Conservation (phyloP, 2,888 invertebrate genomes). For the Holacanthella duospinosa region DNA sequence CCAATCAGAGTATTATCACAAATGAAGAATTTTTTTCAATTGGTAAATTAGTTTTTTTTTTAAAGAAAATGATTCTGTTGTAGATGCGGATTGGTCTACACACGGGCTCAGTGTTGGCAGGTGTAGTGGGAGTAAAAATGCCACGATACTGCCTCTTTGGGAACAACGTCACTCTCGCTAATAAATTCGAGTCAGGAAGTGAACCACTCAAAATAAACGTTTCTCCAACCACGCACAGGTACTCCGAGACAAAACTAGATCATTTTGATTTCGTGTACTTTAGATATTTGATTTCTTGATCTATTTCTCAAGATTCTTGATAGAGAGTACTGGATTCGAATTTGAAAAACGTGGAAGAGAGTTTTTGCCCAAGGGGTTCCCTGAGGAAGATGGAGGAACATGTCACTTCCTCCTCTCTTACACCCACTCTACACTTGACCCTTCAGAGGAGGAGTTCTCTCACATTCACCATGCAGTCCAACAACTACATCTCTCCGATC, state of each 20-base stretch:
- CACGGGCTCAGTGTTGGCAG: conserved; percentile 84
- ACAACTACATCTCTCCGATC: conserved; percentile 22
- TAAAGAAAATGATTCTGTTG: too few relatives aligned
- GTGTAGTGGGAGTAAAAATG: conserved; percentile 89
- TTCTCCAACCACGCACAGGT: conserved; percentile 87
- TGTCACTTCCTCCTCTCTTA: conserved; percentile 77
- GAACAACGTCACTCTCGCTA: conserved; percentile 87
- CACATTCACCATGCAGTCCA: conserved; percentile 57
- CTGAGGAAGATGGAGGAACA: conserved; percentile 63
- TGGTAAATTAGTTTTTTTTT: neutral
- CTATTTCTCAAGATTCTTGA: too few relatives aligned
- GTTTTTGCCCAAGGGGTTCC: conserved; percentile 75
- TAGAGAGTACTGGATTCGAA: conserved; percentile 63
- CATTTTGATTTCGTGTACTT: neutral
- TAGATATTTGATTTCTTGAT: neutral
- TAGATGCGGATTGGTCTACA: conserved; percentile 93
- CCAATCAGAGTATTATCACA: conserved; percentile 61
- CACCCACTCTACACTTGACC: conserved; percentile 57
- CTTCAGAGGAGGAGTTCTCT: conserved; percentile 49
- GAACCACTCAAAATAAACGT: conserved; percentile 82
- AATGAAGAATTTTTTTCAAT: neutral
- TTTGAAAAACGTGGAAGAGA: conserved; percentile 64
- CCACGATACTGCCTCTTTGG: conserved; percentile 89
- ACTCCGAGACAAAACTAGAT: conserved; percentile 27
- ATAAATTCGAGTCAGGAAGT: conserved; percentile 90